Evolutionary conservation across 2,888 invertebrate genomes (phyloP).

Genomic region (Deilephila elpenor): DNA sequence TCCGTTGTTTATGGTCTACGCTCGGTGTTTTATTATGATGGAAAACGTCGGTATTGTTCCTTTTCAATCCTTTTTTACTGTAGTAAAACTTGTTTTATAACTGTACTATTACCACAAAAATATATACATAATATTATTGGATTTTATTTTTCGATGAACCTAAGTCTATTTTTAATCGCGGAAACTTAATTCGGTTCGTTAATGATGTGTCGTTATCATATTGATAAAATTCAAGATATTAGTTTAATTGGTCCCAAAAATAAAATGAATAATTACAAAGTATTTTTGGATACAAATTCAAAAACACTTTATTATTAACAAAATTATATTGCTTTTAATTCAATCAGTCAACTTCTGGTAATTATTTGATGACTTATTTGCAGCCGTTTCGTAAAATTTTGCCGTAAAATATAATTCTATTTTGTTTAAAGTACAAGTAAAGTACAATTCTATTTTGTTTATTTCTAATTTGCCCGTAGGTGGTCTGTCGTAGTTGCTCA

Average conservation of each 20-base stretch:
- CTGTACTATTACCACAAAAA: not conserved
- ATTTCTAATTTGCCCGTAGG: slow-evolving; percentile 6
- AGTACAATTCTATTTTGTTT: too few species aligned
- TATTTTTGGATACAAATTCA: too few species aligned
- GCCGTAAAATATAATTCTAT: not conserved
- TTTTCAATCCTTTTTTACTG: not conserved
- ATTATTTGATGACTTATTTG: not conserved
- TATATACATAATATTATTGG: too few species aligned
- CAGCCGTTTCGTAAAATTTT: not conserved
- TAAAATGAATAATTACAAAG: too few species aligned
- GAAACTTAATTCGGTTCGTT: too few species aligned
- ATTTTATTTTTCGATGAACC: not conserved
- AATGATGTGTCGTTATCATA: too few species aligned
- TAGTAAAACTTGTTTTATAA: not conserved
- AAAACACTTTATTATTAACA: too few species aligned
- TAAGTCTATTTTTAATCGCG: too few species aligned
- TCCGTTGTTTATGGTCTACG: slow-evolving; percentile 42
- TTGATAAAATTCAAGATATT: too few species aligned
- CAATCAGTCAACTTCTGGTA: too few species aligned
- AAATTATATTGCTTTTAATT: too few species aligned
- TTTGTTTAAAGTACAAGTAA: not conserved
- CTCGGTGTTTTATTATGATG: slow-evolving; percentile 36
- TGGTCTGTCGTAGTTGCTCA: not conserved
- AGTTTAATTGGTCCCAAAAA: too few species aligned
- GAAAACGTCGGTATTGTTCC: slow-evolving; percentile 34